These are phyloP conservation scores for Eucriotettix oculatus DNA, from an alignment of 2,888 invertebrate genomes.

Conservation along the genomic window DNA sequence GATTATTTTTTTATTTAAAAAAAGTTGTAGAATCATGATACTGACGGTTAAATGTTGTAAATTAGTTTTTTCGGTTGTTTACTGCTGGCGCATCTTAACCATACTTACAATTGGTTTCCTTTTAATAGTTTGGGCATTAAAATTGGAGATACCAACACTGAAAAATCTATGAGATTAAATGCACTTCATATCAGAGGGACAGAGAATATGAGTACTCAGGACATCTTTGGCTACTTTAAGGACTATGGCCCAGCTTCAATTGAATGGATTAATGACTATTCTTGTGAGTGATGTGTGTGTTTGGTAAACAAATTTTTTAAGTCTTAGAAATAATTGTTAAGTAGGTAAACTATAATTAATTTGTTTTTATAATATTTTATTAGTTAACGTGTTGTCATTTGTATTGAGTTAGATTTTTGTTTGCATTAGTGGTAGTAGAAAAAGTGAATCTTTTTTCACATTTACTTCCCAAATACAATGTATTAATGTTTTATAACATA, in stretches of 20 bases:
- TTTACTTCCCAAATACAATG: no score
- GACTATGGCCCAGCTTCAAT: conserved; percentile 58
- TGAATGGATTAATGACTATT: conserved; percentile 66
- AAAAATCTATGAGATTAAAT: conserved; percentile 49
- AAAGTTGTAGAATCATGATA: no score
- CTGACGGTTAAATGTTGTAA: no score
- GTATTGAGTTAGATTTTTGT: no score
- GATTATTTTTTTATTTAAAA: no score
- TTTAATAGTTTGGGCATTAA: conserved; percentile 35
- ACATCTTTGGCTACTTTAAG: conserved; percentile 62
- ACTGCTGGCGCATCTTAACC: no score
- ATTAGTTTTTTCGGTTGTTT: no score
- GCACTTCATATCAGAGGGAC: conserved; percentile 60
- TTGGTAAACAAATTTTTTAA: background rate
- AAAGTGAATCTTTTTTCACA: no score
- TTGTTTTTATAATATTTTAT: background rate
- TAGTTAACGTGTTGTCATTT: no score
- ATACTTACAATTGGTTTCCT: background rate
- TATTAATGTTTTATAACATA: no score
- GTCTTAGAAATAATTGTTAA: background rate
- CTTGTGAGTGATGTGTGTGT: conserved; percentile 35
- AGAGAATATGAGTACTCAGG: conserved; percentile 56
- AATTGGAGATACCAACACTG: conserved; percentile 28
- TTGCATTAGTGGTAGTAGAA: no score
- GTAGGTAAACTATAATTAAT: background rate